These are phyloP conservation scores for Meriones unguiculatus DNA, from an alignment of 2,113 vertebrate genomes.

Conservation along the genomic window DNA sequence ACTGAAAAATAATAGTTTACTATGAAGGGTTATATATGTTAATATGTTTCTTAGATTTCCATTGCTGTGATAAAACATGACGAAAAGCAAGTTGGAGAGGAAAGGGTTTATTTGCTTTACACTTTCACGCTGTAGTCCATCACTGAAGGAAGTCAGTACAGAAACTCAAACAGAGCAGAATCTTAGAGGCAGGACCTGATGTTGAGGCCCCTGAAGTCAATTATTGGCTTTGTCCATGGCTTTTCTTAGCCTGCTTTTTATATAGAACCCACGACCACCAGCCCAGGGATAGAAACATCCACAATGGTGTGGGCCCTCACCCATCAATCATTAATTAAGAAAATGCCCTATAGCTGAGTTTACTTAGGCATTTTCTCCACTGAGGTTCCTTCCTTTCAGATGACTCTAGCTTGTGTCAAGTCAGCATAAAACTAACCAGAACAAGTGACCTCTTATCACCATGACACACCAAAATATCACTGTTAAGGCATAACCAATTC, in stretches of 20 bases:
- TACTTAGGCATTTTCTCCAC: background rate
- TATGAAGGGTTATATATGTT: background rate
- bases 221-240: background rate
- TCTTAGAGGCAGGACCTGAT: background rate
- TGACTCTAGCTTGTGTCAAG: background rate
- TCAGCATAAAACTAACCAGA: background rate
- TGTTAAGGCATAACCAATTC: background rate
- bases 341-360: background rate
- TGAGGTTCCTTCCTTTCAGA: background rate
- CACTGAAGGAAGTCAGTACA: background rate
- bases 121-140: background rate
- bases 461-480: background rate
- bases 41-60: background rate
- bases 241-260: background rate
- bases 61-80: background rate
- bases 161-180: background rate
- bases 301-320: background rate
- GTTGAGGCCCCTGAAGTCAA: background rate
- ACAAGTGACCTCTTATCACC: background rate
- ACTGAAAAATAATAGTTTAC: background rate
- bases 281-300: background rate
- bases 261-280: background rate
- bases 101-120: background rate
- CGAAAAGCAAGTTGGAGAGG: background rate
- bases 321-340: background rate